A percentile compares a stretch with the other conserved stretches of the same genome.
Conservation (phyloP, 2,113 vertebrate genomes). For the Chloropsis hardwickii region DNA sequence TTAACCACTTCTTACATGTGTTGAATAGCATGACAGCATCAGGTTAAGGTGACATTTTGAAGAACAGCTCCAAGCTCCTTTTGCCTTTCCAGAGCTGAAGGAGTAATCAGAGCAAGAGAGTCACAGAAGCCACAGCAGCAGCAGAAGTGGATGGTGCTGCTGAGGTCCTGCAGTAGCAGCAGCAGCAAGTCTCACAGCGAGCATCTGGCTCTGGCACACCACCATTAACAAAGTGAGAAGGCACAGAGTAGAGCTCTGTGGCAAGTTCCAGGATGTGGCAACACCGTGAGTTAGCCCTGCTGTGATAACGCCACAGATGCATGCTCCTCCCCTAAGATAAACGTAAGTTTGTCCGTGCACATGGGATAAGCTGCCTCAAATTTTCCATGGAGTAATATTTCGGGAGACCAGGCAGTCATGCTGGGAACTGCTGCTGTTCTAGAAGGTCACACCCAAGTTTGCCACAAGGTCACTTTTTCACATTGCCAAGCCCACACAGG, state of each 20-base stretch:
- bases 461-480: constrained; percentile 9
- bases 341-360: not conserved
- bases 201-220: not conserved
- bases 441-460: constrained; percentile 53
- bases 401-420: not conserved
- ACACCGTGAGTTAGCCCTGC: accelerated
- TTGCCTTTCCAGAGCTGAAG: not conserved
- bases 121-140: accelerated
- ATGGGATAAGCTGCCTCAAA: not conserved
- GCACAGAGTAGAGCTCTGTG: not conserved
- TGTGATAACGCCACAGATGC: not conserved
- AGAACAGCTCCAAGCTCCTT: not conserved
- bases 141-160: not conserved
- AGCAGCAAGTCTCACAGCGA: not conserved
- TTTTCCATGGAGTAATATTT: constrained; percentile 37
- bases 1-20: not conserved
- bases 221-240: not conserved
- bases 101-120: not conserved
- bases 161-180: not conserved
- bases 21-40: not conserved
- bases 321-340: not conserved
- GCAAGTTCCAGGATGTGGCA: not conserved
- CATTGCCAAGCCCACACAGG: not conserved
- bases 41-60: not conserved
- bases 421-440: constrained; percentile 13